These are phyloP conservation scores for Python bivittatus DNA, from an alignment of 2,113 vertebrate species.

Conservation along the genomic window DNA sequence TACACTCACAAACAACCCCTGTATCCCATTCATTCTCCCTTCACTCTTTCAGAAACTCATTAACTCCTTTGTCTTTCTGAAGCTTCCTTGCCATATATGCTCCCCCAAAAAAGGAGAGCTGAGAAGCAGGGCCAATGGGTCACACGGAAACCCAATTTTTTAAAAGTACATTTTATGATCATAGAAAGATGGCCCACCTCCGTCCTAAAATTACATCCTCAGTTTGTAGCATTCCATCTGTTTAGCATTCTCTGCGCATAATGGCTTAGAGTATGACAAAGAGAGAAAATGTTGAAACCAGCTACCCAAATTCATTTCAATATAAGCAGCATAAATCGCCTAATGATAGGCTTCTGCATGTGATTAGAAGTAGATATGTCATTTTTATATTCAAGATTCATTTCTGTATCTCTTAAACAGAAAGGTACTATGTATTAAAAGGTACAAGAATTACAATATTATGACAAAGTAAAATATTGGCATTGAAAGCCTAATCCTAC, in stretches of 20 bases:
- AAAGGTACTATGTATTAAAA: not conserved
- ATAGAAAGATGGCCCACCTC: too few relatives aligned
- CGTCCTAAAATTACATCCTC: too few relatives aligned
- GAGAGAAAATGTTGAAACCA: not conserved
- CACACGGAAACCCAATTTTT: not conserved
- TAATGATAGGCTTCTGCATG: constrained; percentile 35
- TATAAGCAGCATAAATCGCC: not conserved
- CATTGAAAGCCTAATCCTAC: constrained; percentile 3
- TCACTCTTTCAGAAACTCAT: not conserved
- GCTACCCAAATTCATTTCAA: not conserved
- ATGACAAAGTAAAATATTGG: constrained; percentile 11
- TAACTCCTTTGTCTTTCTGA: not conserved
- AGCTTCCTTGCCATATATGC: too few relatives aligned
- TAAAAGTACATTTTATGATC: too few relatives aligned
- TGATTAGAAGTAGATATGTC: constrained; percentile 41
- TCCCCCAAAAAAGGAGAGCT: too few relatives aligned
- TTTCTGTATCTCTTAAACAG: constrained; percentile 20
- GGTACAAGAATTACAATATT: constrained; percentile 11
- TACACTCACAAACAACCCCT: not conserved
- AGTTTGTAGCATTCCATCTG: not conserved
- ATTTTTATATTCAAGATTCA: constrained; percentile 60
- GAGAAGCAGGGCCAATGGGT: too few relatives aligned
- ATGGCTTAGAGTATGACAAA: not conserved
- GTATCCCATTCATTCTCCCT: too few relatives aligned
- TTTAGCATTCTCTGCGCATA: not conserved